Base-by-base conservation (phyloP, 2,888 invertebrate species). In the Altica lythri region DNA sequence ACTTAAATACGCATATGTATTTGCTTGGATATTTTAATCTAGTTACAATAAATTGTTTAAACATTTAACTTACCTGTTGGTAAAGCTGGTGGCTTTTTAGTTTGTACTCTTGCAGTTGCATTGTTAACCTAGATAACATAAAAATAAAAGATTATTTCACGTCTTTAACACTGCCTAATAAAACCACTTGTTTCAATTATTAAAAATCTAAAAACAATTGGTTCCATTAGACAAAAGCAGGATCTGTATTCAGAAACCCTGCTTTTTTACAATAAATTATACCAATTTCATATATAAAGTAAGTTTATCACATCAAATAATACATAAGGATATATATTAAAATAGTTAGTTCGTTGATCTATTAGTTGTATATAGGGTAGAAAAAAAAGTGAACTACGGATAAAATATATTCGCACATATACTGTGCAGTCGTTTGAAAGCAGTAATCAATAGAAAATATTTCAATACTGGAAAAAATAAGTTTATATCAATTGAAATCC, bases 21-120 rank as follows among this genome's bases (percentile, higher is more conserved):
- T n/a, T n/a, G n/a, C n/a, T n/a, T n/a, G n/a, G n/a, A n/a, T n/a
- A n/a, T n/a, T n/a, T n/a, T n/a, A n/a, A n/a, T n/a, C n/a, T n/a
- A n/a, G n/a, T n/a, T n/a, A n/a, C n/a, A n/a, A n/a, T n/a, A n/a
- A n/a, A n/a, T n/a, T n/a, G n/a, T n/a, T n/a, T n/a, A n/a, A n/a
- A n/a, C n/a, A n/a, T n/a, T n/a, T n/a, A n/a, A 64, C 90, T 86
- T 82, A 93, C 93, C 93, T 83, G 92, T 89, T 70, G 93, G 92
- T 77, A 94, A 86, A 70, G 92, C 83, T 68, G 92, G 87, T 69
- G 93, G 90, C 83, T 98, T 98, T 88, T 95, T 96, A 76, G 97
- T 97, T 86, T 98, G 97, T 79, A 98, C 96, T 83, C 98, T 86
- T 73, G 98, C 98, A 72, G 98, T 98, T 70, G 98, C 98, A 83